phyloP scores from a whole-genome alignment of 2,797 vertebrate species.

The Artibeus lituratus region DNA sequence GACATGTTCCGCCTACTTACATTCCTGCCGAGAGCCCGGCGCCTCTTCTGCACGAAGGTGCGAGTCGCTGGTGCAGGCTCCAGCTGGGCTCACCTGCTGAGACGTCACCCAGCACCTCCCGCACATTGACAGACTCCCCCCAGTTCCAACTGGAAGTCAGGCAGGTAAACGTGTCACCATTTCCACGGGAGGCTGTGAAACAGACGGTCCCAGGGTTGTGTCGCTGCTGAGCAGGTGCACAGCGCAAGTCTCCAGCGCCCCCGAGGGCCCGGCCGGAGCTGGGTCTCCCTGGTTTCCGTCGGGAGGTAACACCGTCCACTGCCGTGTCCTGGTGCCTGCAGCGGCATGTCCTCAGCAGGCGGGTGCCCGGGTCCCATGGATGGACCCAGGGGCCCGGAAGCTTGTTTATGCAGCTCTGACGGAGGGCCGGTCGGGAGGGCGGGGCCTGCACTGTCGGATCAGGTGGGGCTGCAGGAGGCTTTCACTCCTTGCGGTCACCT shows the following conservation, averaged over 20 bases:
- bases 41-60: background rate
- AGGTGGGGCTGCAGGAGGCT: background rate
- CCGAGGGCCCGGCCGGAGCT: background rate
- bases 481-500: background rate
- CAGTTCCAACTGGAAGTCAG: conserved; percentile 34
- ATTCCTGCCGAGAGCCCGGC: background rate
- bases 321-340: background rate
- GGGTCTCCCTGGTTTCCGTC: background rate
- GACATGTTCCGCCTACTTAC: background rate
- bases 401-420: background rate
- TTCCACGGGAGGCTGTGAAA: background rate
- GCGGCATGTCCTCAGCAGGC: background rate
- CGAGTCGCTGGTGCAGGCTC: background rate
- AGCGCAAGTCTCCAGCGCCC: accelerated
- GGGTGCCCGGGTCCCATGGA: background rate
- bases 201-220: background rate
- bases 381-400: background rate
- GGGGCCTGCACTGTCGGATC: background rate
- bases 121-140: background rate
- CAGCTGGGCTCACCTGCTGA: background rate
- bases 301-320: background rate
- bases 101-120: background rate
- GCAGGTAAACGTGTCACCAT: background rate
- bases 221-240: background rate
- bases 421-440: background rate